Conservation (phyloP, 53 echinoderm and acorn worm species). For the Apostichopus leukothele region DNA sequence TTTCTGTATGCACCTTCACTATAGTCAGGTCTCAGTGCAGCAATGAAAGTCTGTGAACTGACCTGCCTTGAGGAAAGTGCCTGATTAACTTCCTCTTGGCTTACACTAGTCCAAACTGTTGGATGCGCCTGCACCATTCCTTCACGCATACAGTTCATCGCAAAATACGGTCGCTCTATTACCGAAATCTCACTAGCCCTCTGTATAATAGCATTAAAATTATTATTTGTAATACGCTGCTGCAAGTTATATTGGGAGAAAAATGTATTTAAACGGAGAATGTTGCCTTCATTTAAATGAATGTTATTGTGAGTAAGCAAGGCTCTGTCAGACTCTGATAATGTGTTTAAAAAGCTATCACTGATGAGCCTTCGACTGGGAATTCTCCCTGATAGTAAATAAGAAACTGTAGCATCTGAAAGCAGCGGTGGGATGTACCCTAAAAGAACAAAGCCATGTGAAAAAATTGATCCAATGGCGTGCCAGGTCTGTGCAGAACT, state of each 20-base stretch:
- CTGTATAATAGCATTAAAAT: neutral
- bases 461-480: neutral
- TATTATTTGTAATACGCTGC: neutral
- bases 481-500: neutral
- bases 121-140: neutral
- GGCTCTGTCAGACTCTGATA: neutral
- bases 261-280: neutral
- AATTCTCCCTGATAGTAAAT: neutral
- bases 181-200: neutral
- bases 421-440: neutral
- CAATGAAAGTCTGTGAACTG: neutral
- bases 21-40: neutral
- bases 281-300: neutral
- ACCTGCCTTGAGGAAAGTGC: neutral
- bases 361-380: neutral
- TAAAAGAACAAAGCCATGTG: neutral
- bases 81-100: neutral
- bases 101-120: conserved; percentile 1
- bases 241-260: neutral
- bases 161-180: neutral
- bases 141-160: neutral
- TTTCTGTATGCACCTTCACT: neutral
- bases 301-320: neutral
- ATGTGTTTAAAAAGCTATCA: neutral
- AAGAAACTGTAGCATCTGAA: neutral